These are phyloP conservation scores for Hypolimnas misippus DNA, from an alignment of 2,888 invertebrate genomes.

Conservation along the genomic window DNA sequence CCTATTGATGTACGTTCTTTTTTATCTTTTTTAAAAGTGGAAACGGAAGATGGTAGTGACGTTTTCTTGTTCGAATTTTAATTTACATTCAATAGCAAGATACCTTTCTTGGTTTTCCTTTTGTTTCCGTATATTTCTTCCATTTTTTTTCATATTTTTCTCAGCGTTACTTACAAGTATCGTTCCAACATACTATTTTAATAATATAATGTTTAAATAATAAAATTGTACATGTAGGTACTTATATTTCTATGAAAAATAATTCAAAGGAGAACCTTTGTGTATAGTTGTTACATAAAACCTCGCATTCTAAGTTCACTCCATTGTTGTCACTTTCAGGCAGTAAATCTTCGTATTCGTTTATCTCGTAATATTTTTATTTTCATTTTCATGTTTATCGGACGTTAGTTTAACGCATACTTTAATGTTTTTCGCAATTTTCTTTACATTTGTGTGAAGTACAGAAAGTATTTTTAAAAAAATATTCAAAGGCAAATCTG, in stretches of 20 bases:
- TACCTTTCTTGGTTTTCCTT: not conserved
- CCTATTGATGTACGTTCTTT: constrained; percentile 5
- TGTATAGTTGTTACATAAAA: not conserved
- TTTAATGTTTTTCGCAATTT: not conserved
- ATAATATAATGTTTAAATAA: no score
- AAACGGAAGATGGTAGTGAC: not conserved
- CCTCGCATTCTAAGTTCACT: constrained; percentile 8
- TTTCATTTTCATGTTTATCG: constrained; percentile 5
- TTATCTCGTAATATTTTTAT: constrained; percentile 9
- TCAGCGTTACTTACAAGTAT: no score
- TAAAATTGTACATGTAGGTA: no score
- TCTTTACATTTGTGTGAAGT: not conserved
- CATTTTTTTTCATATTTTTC: no score
- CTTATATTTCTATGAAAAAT: not conserved
- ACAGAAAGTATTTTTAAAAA: not conserved
- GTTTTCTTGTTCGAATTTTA: not conserved
- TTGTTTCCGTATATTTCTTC: not conserved
- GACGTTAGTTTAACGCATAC: not conserved
- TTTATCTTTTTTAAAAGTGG: constrained; percentile 2
- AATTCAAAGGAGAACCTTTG: not conserved
- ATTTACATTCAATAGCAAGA: not conserved
- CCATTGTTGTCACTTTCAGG: constrained; percentile 11
- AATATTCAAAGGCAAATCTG: not conserved
- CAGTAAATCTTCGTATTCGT: constrained; percentile 6
- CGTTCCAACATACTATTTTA: no score